Base-by-base conservation (phyloP, 2,888 invertebrate species). In the Scaptomyza parva region DNA sequence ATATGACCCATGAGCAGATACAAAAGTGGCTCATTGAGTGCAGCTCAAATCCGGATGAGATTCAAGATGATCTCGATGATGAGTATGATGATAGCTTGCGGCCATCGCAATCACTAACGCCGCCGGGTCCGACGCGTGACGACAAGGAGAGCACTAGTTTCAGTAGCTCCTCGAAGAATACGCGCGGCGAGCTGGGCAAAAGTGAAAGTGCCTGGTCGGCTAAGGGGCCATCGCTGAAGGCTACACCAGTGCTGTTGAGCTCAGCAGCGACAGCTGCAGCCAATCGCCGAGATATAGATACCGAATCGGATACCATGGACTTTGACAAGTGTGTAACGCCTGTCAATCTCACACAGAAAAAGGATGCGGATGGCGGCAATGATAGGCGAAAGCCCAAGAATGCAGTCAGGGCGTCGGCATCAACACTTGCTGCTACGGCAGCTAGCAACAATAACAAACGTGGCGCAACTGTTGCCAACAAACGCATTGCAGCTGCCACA, bases 1-100 rank as follows among this genome's bases (percentile, higher is more conserved):
- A 95, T 80, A 94, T 95, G 94, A 94, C 95, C 0, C 94, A 93
- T 35, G 95, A 94, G 79, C 94, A 94, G 89, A 95, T 95, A 41
- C 94, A 95, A 73, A 94, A 94, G 78, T 95, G 95, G 95, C 76
- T 93, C 6, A 92, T 92, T 59, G 93, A 93, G 73, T 93, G 93
- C 72, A 93, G 93, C 1, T 90, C 92, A 9, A 93, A 93, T 60
- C 93, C 93, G 24, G 92, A 92, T 71, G 91, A 91, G 47, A 91
- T 92, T 24, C 90, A 91, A 45, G 92, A 92, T 58, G 92, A 92
- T 78, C 81, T 92, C 14, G 91, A 91, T 50, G 92, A 92, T 57
- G 91, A 92, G 45, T 91, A 88, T 18, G 91, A 92, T 62, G 90
- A 91, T 7, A 90, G 90, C 39, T 51, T 90, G 40, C 89, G 92